Percentiles rank a stretch among this genome's conserved stretches.
phyloP scores from a whole-genome alignment of 2,113 vertebrate species.

The Reinhardtius hippoglossoides region DNA sequence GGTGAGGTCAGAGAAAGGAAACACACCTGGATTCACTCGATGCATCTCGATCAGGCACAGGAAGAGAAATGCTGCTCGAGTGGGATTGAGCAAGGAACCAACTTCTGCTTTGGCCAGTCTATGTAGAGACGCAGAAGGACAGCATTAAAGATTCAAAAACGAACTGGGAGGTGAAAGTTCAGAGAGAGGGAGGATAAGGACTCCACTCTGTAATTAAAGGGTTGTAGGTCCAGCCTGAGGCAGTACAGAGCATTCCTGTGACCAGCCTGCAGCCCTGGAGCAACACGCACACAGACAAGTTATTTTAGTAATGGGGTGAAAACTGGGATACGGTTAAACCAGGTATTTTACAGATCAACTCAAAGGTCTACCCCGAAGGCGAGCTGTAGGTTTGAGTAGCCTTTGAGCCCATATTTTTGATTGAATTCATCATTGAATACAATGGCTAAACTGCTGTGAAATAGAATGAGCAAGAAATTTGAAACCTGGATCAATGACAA shows the following conservation, averaged over 20 bases:
- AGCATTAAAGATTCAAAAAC: not conserved
- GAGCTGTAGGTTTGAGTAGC: too few relatives aligned
- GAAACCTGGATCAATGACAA: too few relatives aligned
- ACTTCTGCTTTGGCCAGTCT: not conserved
- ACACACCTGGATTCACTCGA: not conserved
- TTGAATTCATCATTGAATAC: too few relatives aligned
- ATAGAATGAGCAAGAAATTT: too few relatives aligned
- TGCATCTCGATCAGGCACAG: not conserved
- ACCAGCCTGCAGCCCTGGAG: not conserved
- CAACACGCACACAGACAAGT: not conserved
- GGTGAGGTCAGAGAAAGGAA: not conserved
- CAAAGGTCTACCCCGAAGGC: not conserved
- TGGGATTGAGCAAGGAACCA: not conserved
- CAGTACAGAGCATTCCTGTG: not conserved
- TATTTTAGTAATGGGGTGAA: not conserved
- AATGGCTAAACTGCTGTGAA: too few relatives aligned
- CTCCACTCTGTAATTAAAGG: not conserved
- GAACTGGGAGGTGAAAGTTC: not conserved
- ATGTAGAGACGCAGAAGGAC: not conserved
- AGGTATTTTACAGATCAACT: not conserved
- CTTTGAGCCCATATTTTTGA: too few relatives aligned
- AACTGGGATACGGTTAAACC: not conserved
- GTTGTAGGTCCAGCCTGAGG: not conserved
- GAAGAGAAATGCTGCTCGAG: not conserved
- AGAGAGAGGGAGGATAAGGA: not conserved